These are phyloP conservation scores for Drosophila flavopinicola DNA, from an alignment of 2,888 invertebrate genomes.

Conservation along the genomic window DNA sequence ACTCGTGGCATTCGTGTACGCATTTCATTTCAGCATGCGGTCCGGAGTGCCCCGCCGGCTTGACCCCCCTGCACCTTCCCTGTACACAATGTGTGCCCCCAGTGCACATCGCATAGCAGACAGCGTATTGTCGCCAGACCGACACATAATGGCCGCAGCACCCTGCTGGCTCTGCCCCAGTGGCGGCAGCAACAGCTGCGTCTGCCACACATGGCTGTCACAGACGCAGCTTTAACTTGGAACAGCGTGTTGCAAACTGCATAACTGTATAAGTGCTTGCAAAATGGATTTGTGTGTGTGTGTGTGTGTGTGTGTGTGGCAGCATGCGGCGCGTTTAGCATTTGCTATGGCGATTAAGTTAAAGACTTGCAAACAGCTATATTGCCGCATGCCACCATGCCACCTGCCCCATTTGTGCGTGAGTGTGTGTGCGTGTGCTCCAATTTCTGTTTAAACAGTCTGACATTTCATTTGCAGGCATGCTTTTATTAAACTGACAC, in stretches of 20 bases:
- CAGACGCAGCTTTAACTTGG: constrained; percentile 12
- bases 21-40: constrained; percentile 46
- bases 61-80: background rate
- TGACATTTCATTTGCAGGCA: constrained; percentile 28
- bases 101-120: constrained; percentile 31
- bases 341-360: constrained; percentile 16
- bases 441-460: constrained; percentile 1
- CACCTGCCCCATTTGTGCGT: background rate
- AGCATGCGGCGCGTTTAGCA: constrained; percentile 13
- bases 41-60: background rate
- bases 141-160: constrained; percentile 45
- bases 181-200: constrained; percentile 39
- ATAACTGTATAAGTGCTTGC: constrained; percentile 9
- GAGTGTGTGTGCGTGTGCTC: constrained; percentile 2
- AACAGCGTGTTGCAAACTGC: constrained; percentile 8
- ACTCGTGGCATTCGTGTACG: constrained; percentile 38
- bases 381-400: constrained; percentile 2
- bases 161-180: constrained; percentile 33
- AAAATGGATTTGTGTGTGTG: no score
- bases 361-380: constrained; percentile 13
- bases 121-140: constrained; percentile 57
- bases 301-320: no score
- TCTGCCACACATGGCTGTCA: constrained; percentile 12
- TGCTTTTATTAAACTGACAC: background rate
- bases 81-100: no score